phyloP scores from a whole-genome alignment of 2,888 invertebrate species.

The Melipona bicolor region DNA sequence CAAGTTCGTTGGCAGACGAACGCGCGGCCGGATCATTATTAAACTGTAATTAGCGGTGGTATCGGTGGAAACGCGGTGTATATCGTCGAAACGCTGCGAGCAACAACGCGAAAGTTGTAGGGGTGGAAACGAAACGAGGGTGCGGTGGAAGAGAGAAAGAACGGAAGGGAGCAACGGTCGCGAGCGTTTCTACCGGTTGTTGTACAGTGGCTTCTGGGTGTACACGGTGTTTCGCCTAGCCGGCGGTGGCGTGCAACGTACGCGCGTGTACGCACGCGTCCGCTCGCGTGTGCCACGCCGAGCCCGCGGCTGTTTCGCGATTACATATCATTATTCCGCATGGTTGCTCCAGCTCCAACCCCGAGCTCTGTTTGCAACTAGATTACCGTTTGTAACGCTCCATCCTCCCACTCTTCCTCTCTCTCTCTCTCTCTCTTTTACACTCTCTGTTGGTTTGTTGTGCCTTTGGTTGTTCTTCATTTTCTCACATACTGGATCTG shows the following conservation, averaged over 20 bases:
- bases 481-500: too few species aligned
- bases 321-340: constrained; percentile 82
- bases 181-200: constrained; percentile 37
- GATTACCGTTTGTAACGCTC: constrained; percentile 70
- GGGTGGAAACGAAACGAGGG: constrained; percentile 13
- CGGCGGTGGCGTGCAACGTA: constrained; percentile 1
- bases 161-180: neutral
- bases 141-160: neutral
- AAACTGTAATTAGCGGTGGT: constrained; percentile 49
- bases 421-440: neutral
- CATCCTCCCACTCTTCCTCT: constrained; percentile 35
- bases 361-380: constrained; percentile 75
- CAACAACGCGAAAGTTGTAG: constrained; percentile 54
- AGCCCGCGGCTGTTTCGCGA: constrained; percentile 75
- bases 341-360: constrained; percentile 78
- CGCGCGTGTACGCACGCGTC: constrained; percentile 35
- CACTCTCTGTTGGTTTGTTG: too few species aligned
- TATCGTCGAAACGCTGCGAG: constrained; percentile 39
- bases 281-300: constrained; percentile 27
- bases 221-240: neutral
- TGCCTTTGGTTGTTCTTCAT: neutral
- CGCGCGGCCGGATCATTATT: constrained; percentile 41
- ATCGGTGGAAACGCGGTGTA: constrained; percentile 19
- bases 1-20: constrained; percentile 19
- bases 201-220: constrained; percentile 48